Evolutionary conservation across 2,113 vertebrate species (phyloP), one percentile per base, ranked within the genome.

Genomic region (Callipepla squamata): DNA sequence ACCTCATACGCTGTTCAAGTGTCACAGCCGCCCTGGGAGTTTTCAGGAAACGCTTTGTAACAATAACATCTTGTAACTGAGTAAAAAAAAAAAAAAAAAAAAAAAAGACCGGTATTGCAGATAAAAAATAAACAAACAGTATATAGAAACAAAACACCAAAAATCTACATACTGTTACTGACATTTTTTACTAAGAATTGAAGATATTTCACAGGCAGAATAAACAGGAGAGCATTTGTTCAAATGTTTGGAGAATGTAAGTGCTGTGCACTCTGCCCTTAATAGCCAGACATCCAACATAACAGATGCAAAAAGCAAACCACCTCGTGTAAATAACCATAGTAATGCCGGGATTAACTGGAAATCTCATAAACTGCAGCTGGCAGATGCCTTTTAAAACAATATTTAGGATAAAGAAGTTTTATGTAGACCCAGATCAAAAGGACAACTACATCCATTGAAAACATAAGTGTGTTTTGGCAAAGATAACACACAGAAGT

Each of bases 221-320:
- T 21, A 72, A 91, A 67, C 67, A 44, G 18, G 9, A 66, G 21
- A 82, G 4, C 42, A 55, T 53, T 63, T 57, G n/a, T 28, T 74
- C 61, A 92, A 57, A 57, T 68, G 15, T 73, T 80, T 85, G 45
- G 57, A 59, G 14, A 89, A 76, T 87, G 18, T 4, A 15, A 19
- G 7, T n/a, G 38, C 81, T 74, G 20, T 57, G 42, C 47, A 77
- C 2, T 4, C 36, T 47, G 28, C 5, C 5, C 38, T 1, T 79
- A 2, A 70, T 40, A 70, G 21, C 59, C 32, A 69, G 75, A 87
- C 36, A 76, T 81, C 76, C 26, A 47, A 72, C 15, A 22, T 32
- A 89, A 58, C n/a, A 32, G 47, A 65, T 7, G 22, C 57, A 76
- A 90, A 93, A 87, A 78, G 47, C 57, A 72, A 90, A 90, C 79